These are phyloP conservation scores for Bactericera cockerelli DNA, from an alignment of 1,140 invertebrate genomes.

Conservation along the genomic window DNA sequence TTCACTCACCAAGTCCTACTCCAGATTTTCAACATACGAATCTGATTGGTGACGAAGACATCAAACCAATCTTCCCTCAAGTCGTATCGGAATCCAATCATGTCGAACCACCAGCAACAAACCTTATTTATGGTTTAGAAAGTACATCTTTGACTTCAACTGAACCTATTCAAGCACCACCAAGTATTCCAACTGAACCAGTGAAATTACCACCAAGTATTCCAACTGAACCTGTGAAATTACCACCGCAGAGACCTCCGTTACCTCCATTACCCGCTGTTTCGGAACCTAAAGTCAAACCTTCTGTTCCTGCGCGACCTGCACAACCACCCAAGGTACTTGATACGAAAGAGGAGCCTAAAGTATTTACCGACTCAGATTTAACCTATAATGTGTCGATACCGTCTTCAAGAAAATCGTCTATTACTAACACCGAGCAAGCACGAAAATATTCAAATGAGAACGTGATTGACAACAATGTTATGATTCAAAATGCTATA, in stretches of 20 bases:
- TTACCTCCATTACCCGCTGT: not conserved
- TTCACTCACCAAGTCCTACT: constrained; percentile 68
- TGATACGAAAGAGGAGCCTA: not conserved
- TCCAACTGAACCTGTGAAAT: constrained; percentile 11
- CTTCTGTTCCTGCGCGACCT: constrained; percentile 1
- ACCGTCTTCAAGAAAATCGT: constrained; percentile 2
- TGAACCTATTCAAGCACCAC: constrained; percentile 17
- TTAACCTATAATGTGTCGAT: not conserved
- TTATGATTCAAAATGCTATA: not conserved
- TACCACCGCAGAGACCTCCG: not conserved
- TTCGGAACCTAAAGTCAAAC: not conserved
- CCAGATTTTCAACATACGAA: constrained; percentile 37
- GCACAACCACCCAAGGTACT: not conserved
- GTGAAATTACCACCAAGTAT: constrained; percentile 19
- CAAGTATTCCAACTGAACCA: constrained; percentile 15
- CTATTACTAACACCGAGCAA: not conserved
- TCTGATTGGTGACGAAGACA: constrained; percentile 24
- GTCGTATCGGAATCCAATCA: constrained; percentile 19
- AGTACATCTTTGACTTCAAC: constrained; percentile 13
- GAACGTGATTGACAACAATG: not conserved
- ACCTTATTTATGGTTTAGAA: not conserved
- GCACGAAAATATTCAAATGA: not conserved
- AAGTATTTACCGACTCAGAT: not conserved
- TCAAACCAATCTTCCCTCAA: constrained; percentile 16
- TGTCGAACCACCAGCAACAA: not conserved